Evolutionary conservation across 1,140 invertebrate species (phyloP).

Genomic region (Hydropsyche tenuis): DNA sequence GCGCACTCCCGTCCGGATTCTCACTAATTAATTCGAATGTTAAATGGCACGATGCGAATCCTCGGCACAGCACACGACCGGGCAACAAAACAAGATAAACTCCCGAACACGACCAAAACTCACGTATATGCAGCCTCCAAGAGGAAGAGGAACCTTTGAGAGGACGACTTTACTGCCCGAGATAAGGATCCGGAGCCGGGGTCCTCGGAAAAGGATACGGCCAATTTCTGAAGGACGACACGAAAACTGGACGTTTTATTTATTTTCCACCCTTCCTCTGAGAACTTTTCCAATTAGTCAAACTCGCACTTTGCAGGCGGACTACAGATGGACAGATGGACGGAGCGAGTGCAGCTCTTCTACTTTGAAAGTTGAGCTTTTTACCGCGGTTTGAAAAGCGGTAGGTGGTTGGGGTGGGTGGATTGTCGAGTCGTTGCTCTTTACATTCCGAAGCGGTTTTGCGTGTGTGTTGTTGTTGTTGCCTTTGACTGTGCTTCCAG

Average conservation of each 20-base stretch:
- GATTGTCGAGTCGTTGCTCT: background rate
- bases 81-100: too few relatives aligned
- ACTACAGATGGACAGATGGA: too few relatives aligned
- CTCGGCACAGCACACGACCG: too few relatives aligned
- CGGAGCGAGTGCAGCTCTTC: background rate
- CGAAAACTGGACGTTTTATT: constrained; percentile 15
- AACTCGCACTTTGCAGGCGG: constrained; percentile 37
- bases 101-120: too few relatives aligned
- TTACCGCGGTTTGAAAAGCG: background rate
- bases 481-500: too few relatives aligned
- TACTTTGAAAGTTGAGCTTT: background rate
- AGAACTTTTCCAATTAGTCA: constrained; percentile 48
- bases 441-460: background rate
- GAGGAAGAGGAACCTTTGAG: too few relatives aligned
- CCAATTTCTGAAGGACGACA: background rate
- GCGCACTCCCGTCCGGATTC: too few relatives aligned
- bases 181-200: background rate
- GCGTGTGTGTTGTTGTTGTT: background rate
- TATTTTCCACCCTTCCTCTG: constrained; percentile 29
- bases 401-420: background rate
- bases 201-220: too few relatives aligned
- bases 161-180: background rate
- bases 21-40: too few relatives aligned
- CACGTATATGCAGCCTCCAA: too few relatives aligned
- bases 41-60: too few relatives aligned